Percentiles rank a stretch among this genome's conserved stretches.
Conservation (phyloP, 2,888 invertebrate genomes). For the Ormyrus thymus region DNA sequence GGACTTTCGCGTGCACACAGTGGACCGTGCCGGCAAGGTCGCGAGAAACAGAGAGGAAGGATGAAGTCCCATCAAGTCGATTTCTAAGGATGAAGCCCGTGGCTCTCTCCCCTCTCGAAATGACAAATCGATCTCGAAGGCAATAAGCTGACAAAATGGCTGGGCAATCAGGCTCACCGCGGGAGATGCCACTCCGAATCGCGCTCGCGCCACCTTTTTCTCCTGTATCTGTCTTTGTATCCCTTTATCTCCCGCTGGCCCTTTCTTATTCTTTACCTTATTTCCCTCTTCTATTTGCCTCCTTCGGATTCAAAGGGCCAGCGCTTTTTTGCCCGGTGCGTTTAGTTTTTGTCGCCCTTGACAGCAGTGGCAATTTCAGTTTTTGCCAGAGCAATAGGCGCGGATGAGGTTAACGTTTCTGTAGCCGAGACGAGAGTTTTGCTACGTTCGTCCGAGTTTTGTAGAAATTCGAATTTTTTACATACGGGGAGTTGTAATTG, state of each 20-base stretch:
- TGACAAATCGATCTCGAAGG: constrained; percentile 65
- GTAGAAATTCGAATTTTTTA: no score
- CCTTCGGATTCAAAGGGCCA: neutral
- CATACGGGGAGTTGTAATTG: no score
- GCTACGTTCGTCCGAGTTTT: no score
- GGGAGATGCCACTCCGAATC: constrained; percentile 63
- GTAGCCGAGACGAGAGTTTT: neutral
- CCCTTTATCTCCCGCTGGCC: constrained; percentile 18
- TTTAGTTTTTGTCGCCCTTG: neutral
- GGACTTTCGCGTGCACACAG: neutral
- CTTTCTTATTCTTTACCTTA: neutral
- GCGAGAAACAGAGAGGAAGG: neutral
- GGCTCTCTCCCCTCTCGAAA: constrained; percentile 49
- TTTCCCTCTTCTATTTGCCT: neutral
- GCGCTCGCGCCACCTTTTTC: constrained; percentile 55
- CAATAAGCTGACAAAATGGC: constrained; percentile 65
- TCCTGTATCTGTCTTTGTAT: constrained; percentile 30
- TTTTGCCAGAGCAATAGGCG: constrained; percentile 34
- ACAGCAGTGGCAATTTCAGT: neutral
- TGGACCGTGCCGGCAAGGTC: neutral
- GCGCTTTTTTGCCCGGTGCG: constrained; percentile 17
- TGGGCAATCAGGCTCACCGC: constrained; percentile 63
- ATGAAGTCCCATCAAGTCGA: constrained; percentile 55
- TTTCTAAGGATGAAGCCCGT: constrained; percentile 57
- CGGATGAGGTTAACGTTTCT: constrained; percentile 4